Evolutionary conservation across 2,113 vertebrate species (phyloP).

Genomic region (Ophthalmolycus amberensis): DNA sequence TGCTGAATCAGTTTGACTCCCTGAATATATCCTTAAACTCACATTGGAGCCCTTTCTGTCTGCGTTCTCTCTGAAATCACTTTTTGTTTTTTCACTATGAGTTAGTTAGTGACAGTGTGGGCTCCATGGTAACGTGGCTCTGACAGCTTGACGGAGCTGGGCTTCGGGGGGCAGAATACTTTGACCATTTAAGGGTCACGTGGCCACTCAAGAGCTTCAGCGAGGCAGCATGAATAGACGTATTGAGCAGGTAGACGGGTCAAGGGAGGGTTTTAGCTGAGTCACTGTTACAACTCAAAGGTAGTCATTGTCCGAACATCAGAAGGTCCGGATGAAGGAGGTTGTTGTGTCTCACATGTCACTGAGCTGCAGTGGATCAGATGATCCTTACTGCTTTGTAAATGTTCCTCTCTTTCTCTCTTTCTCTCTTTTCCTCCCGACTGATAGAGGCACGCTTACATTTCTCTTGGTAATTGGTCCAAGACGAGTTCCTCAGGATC

Average conservation of each 20-base stretch:
- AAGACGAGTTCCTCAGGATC: constrained; percentile 83
- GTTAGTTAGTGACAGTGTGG: no score
- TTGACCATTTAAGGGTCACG: constrained; percentile 38
- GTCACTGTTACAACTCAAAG: constrained; percentile 70
- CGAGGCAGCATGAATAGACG: constrained; percentile 72
- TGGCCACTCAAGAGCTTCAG: constrained; percentile 34
- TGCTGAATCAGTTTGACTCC: no score
- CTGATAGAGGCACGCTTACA: constrained; percentile 84
- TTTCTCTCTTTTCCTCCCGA: not conserved
- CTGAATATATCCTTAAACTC: no score
- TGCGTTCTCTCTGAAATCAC: no score
- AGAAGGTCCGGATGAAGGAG: constrained; percentile 44
- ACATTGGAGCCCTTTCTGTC: no score
- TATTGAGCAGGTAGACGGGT: constrained; percentile 71
- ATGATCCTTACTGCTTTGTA: constrained; percentile 45
- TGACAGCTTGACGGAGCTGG: no score
- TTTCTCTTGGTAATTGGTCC: constrained; percentile 79
- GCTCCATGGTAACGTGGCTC: no score
- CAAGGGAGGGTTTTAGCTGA: constrained; percentile 46
- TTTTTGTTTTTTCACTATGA: no score
- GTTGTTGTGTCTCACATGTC: constrained; percentile 64
- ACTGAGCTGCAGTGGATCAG: constrained; percentile 37
- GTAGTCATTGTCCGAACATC: constrained; percentile 73
- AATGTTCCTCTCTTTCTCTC: not conserved
- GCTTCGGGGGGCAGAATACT: not conserved